Percentiles rank a stretch among this genome's conserved stretches.
Conservation (phyloP, 53 echinoderm and acorn worm species). For the Luidia sarsii region DNA sequence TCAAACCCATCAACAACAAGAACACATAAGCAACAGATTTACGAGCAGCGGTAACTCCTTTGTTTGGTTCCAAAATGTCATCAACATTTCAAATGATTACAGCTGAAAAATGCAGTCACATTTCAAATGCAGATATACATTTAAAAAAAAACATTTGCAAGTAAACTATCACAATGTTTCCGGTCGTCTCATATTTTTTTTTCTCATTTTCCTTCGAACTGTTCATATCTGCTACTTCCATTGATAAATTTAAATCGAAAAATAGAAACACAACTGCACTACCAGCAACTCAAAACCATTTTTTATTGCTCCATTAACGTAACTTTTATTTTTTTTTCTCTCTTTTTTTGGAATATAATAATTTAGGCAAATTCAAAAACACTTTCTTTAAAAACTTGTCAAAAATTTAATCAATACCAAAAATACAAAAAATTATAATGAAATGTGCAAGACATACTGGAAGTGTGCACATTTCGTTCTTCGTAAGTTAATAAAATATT, state of each 20-base stretch:
- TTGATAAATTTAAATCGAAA: conserved; percentile 35
- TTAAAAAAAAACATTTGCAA: no score
- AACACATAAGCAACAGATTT: no score
- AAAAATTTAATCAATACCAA: conserved; percentile 60
- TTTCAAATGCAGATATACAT: no score
- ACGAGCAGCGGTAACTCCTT: no score
- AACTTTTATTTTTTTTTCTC: conserved; percentile 47
- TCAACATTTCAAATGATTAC: no score
- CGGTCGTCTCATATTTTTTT: no score
- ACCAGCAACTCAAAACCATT: conserved; percentile 54
- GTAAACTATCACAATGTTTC: no score
- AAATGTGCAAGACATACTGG: conserved; percentile 67
- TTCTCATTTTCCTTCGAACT: not conserved
- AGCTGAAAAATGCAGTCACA: no score
- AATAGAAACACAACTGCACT: conserved; percentile 55
- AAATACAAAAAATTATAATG: conserved; percentile 62
- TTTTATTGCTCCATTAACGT: conserved; percentile 72
- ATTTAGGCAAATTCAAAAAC: conserved; percentile 62
- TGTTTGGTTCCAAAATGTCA: no score
- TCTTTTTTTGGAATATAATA: conserved; percentile 45
- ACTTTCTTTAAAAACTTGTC: conserved; percentile 61
- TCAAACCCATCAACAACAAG: not conserved
- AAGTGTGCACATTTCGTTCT: conserved; percentile 54
- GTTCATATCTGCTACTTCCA: conserved; percentile 25
- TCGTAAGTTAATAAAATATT: conserved; percentile 59